Evolutionary conservation across 2,888 invertebrate species (phyloP).

Genomic region (Stenotaenia linearis): DNA sequence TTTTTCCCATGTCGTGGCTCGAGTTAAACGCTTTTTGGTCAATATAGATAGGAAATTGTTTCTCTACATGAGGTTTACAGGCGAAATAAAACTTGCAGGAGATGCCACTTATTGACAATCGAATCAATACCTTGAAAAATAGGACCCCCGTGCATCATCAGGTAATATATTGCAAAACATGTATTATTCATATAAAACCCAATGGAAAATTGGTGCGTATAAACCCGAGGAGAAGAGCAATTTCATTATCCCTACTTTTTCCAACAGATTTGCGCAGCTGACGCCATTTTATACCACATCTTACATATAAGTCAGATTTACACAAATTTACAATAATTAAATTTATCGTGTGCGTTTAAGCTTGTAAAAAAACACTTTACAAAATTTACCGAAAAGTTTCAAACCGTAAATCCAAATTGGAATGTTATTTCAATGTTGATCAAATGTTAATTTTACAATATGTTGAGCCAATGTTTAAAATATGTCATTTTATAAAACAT

Average conservation of each 20-base stretch:
- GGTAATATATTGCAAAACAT: neutral
- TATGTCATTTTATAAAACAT: too few species aligned
- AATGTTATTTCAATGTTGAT: too few species aligned
- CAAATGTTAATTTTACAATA: too few species aligned
- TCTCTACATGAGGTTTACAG: neutral
- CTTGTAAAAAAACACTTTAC: too few species aligned
- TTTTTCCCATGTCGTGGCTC: neutral
- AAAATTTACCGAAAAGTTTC: too few species aligned
- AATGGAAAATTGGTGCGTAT: neutral
- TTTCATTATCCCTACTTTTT: neutral
- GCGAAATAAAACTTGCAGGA: neutral
- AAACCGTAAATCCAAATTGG: too few species aligned
- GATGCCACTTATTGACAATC: neutral
- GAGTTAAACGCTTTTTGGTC: neutral
- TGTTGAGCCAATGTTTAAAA: too few species aligned
- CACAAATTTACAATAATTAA: too few species aligned
- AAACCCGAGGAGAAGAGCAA: neutral
- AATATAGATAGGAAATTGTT: neutral
- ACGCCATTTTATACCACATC: neutral
- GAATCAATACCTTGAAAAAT: slow-evolving; percentile 1
- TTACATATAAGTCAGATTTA: too few species aligned
- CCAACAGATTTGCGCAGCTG: neutral
- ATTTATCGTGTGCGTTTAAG: too few species aligned
- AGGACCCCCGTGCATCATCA: neutral
- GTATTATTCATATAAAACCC: neutral